A percentile compares a stretch with the other conserved stretches of the same genome.
These are phyloP conservation scores for Manis javanica DNA, from an alignment of 2,797 vertebrate species.

Conservation along the genomic window DNA sequence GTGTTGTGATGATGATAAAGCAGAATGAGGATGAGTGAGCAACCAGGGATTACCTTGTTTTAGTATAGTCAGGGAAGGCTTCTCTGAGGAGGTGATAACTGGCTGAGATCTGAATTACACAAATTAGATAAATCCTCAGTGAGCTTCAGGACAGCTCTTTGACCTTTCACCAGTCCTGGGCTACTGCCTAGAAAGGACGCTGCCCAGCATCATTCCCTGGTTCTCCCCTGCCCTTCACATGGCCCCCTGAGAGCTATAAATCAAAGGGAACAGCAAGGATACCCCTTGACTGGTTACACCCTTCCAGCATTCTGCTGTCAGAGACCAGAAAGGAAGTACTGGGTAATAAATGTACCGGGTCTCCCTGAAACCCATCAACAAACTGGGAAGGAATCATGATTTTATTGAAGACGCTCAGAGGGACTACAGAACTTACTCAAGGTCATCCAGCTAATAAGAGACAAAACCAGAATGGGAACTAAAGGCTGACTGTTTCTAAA, in stretches of 20 bases:
- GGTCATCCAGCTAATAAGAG: conserved; percentile 20
- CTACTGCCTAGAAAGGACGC: not conserved
- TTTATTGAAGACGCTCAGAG: conserved; percentile 5
- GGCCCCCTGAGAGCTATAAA: not conserved
- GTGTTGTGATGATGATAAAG: not conserved
- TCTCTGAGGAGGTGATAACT: not conserved
- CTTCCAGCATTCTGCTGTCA: not conserved
- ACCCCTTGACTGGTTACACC: not conserved
- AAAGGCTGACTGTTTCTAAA: not conserved
- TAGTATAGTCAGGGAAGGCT: not conserved
- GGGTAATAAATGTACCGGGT: not conserved
- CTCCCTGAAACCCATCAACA: not conserved
- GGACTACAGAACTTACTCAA: conserved; percentile 14
- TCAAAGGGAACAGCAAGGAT: not conserved
- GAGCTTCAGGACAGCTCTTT: not conserved
- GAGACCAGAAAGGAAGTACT: not conserved
- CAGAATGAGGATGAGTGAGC: not conserved
- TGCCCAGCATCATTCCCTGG: not conserved
- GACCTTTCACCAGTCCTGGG: not conserved
- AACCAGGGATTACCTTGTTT: not conserved
- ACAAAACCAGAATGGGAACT: not conserved
- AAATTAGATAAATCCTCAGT: not conserved
- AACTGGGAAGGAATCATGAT: not conserved
- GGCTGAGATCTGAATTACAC: not conserved
- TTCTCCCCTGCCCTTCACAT: not conserved